Base-by-base conservation (phyloP, 2,888 invertebrate genomes). In the Lithophane leautieri region DNA sequence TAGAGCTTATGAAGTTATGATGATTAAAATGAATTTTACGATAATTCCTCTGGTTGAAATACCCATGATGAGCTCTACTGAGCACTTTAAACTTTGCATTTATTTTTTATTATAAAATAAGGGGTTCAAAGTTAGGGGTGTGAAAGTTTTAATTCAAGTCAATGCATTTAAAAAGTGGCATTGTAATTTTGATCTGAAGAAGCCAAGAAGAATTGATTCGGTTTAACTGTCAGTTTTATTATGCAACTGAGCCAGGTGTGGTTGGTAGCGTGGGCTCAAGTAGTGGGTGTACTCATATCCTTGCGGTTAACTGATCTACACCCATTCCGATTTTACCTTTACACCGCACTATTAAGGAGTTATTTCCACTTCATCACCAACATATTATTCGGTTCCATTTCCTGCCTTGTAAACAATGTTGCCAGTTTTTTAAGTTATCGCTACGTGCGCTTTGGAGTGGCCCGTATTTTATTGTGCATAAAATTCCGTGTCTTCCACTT, bases 221-320 rank as follows among this genome's bases (percentile, higher is more conserved):
- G 66, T 78, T 78, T 44, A 70, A 70, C 58, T 42, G 67, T 69
- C 70, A 69, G 73, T 75, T 71, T 79, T 78, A 66, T 81, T 81
- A 76, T 82, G 74, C 76, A 88, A 81, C 73, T 81, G 75, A 81
- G 86, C 86, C 77, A 77, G 82, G 74, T 84, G 81, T 84, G 82
- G 76, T 68, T 84, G 82, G 76, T 65, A 67, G 84, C 83, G 89
- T 88, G 85, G 88, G 88, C 73, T 79, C 40, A 58, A 34, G 44
- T 34, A 58, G 89, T 88, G 86, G 88, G 88, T 82, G 89, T 83
- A 66, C 74, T 76, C 76, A 79, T 80, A 88, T 85, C 82, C 82
- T 82, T 78, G 73, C 78, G 76, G 70, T 79, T 81, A 79, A 79
- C 62, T 70, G 77, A 80, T 84, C 72, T 73, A 73, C 76, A 78